Evolutionary conservation across 1,140 invertebrate species (phyloP), one percentile per base, ranked within the genome.

Genomic region (Drosophila kanapiae): DNA sequence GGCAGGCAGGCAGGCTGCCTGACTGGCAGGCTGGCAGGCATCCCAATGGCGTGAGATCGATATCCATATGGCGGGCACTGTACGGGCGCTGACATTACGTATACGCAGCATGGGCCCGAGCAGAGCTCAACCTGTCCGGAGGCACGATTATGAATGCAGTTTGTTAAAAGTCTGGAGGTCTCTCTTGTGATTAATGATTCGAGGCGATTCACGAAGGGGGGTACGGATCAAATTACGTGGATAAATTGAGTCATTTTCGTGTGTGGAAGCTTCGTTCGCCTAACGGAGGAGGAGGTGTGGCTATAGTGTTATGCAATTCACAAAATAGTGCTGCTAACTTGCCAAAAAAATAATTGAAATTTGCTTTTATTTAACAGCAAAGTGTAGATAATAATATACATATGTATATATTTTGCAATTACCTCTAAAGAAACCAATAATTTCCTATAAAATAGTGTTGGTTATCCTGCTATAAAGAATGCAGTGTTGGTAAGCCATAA

Each of bases 101-200:
- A 86, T 86, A 86, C 82, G 82, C 75, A 47, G 62, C 59, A 65
- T 71, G 40, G 59, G 62, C 51, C 70, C 69, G 47, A 14, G 40
- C 67, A 53, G 51, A 65, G 35, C 54, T 53, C 56, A 61, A 65
- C 63, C 63, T 65, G 63, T 65, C 56, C 57, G 40, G n/a, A 51
- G 54, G 53, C 53, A 33, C 29, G 49, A 71, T 71, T 71, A 71
- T 71, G 64, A 70, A 71, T 71, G 68, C 64, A 71, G 68, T 71
- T 69, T 29, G 51, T 54, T 57, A 27, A 38, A 48, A 38, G 33
- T 48, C 53, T 35, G 16, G 29, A 56, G 53, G 49, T 48, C 29
- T 65, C 49, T 57, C 49, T 51, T 51, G 49, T 71, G 68, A 71
- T 71, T 71, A 58, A 71, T 71, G 68, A 69, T 48, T 43, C 35